These are phyloP conservation scores for Nasonia giraulti DNA, from an alignment of 1,140 invertebrate species.

Conservation along the genomic window DNA sequence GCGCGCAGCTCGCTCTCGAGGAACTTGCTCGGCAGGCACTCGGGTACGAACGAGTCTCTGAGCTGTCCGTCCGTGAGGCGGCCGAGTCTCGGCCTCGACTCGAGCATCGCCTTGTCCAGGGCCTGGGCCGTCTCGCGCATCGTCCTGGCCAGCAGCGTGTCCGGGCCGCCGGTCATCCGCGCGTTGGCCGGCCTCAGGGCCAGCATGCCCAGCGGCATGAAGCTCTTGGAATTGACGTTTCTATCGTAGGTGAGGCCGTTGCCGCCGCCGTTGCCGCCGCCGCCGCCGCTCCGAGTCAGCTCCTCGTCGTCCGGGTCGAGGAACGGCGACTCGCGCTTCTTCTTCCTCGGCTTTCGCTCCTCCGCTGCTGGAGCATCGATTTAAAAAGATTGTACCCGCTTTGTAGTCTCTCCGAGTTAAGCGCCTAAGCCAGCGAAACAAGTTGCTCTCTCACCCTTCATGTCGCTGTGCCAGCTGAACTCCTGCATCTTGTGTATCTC, in stretches of 20 bases:
- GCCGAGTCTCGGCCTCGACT: slow-evolving; percentile 59
- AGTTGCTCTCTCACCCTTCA: slow-evolving; percentile 22
- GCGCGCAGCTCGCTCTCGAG: slow-evolving; percentile 62
- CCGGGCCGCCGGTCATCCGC: slow-evolving; percentile 61
- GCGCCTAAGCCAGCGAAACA: no score
- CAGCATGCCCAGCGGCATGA: slow-evolving; percentile 72
- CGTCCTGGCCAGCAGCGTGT: slow-evolving; percentile 66
- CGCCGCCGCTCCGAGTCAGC: neutral
- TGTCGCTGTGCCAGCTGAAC: slow-evolving; percentile 64
- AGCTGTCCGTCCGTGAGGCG: slow-evolving; percentile 65
- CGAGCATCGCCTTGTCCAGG: slow-evolving; percentile 65
- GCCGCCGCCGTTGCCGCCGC: neutral
- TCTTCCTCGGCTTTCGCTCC: slow-evolving; percentile 29
- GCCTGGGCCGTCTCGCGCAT: slow-evolving; percentile 68
- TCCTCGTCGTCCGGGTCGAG: neutral
- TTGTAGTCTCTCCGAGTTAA: no score
- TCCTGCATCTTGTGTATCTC: slow-evolving; percentile 68
- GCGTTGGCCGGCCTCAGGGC: slow-evolving; percentile 67
- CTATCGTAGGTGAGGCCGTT: slow-evolving; percentile 56
- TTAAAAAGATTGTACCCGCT: no score
- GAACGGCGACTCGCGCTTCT: slow-evolving; percentile 30
- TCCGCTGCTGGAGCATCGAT: neutral
- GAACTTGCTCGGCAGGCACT: slow-evolving; percentile 62
- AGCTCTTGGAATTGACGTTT: slow-evolving; percentile 68
- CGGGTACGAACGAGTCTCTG: slow-evolving; percentile 66